Base-by-base conservation (phyloP, 2,113 vertebrate species). In the Albula goreensis region DNA sequence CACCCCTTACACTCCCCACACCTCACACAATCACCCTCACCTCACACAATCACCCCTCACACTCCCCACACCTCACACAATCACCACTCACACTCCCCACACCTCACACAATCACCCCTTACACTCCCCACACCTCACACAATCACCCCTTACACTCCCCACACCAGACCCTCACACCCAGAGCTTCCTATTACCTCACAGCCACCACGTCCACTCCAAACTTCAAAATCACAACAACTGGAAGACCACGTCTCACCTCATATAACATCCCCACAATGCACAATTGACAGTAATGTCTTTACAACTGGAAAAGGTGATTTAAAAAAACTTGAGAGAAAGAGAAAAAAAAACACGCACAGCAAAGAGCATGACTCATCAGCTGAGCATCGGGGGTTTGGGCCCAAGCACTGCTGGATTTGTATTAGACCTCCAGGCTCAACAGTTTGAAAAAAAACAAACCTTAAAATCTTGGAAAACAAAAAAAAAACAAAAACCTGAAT, bases 171-270 rank as follows among this genome's bases (percentile, higher is more conserved):
- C 13, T 6, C 25, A 82, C 8, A 82, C 13, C 66, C 52, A 80
- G 49, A 49, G 22, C 19, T 50, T 53, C 82, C 12, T 41, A 22
- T 48, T 57, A 85, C 83, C 83, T 57, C 52, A 49, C 79, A 85
- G 49, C 77, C 77, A 13, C 83, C 15, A 49, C 22, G 48, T 6
- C 8, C 57, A 25, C 80, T 53, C 19, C 83, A 74, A 5, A 50
- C 41, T 49, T 10, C 51, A 15, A 74, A 50, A 51, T 22, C 41
- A 49, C 3, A 41, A 15, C 66, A 78, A n/a, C 83, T 77, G 15
- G 80, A 50, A 22, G 74, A 77, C 25, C n/a, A 12, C 48, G 51
- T 17, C 25, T 0, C 22, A 77, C 57, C 48, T 81, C 60, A 66
- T 41, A 1, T 12, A 63, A 63, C 60, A 4, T 63, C 60, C 17